Evolutionary conservation across 2,888 invertebrate genomes (phyloP).

Genomic region (Pachliopta kotzebuea): DNA sequence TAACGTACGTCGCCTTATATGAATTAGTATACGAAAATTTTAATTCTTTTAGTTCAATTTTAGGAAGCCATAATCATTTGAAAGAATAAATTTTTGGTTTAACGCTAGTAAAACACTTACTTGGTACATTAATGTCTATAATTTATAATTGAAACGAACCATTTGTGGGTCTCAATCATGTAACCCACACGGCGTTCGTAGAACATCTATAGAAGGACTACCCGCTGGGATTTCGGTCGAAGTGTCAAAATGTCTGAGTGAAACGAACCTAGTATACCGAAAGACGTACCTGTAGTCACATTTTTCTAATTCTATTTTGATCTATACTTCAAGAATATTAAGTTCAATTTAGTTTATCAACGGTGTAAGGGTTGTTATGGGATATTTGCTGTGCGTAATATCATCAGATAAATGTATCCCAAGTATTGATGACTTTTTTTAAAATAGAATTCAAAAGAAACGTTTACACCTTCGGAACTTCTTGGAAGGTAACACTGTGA

Average conservation of each 20-base stretch:
- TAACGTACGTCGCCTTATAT: background rate
- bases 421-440: conserved; percentile 48
- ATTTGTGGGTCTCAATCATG: conserved; percentile 58
- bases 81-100: conserved; percentile 17
- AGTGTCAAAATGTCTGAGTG: conserved; percentile 76
- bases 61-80: conserved; percentile 7
- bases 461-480: conserved; percentile 61
- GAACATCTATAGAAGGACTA: conserved; percentile 64
- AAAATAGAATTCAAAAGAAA: conserved; percentile 54
- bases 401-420: conserved; percentile 59
- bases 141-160: conserved; percentile 61
- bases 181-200: conserved; percentile 70
- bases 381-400: conserved; percentile 57
- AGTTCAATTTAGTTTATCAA: conserved; percentile 6
- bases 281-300: conserved; percentile 33
- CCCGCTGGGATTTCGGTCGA: conserved; percentile 74
- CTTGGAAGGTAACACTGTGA: conserved; percentile 59
- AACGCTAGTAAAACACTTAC: conserved; percentile 30
- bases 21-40: background rate
- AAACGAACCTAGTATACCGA: conserved; percentile 56
- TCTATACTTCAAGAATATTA: conserved; percentile 25
- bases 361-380: conserved; percentile 24
- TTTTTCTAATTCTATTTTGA: conserved; percentile 27
- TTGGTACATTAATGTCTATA: conserved; percentile 27
- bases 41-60: conserved; percentile 16